Base-by-base conservation (phyloP, 2,113 vertebrate species). In the Alethe diademata region DNA sequence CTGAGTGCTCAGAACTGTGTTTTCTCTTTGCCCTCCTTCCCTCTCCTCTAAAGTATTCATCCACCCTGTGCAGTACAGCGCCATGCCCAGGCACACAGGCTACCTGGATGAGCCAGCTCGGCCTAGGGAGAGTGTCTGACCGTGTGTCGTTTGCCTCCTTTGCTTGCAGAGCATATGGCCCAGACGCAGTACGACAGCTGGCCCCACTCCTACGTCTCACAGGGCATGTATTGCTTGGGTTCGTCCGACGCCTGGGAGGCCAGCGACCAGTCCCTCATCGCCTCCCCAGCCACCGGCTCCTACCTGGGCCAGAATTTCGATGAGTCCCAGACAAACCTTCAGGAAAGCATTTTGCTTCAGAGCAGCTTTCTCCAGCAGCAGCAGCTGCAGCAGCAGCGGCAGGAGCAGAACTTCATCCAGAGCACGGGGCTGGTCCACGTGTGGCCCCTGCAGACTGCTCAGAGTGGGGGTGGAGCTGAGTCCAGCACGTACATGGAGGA, bases 161-260 rank as follows among this genome's bases (percentile, higher is more conserved):
- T 92, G 38, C 86, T 87, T 86, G 33, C 97, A 98, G 98, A 98
- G 92, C 98, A 97, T 23, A 97, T 98, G 97, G 98, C 98, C 96
- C 99, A 99, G 98, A 99, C 98, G 23, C 97, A 99, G 92, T 98
- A 99, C n/a, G 99, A 99, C 35, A 98, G 99, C 88, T 99, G 99
- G 99, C 99, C 99, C 71, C 99, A 99, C 87, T 99, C 98, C 24
- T 99, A 99, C 7, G 99, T 99, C 96, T 99, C 99, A 8, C 99
- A 99, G 97, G 99, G 99, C 94, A 99, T 99, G 97, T 99, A 99
- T 97, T 99, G 99, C 97, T 98, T 99, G 94, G 99, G 99, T 33
- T 99, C 99, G 2, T 99, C 99, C 0, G 99, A 99, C 2, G 99
- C 99, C 90, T 99, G 99, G 99, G 99, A 99, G 96, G 98, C 99